Percentiles rank a stretch among this genome's conserved stretches.
These are phyloP conservation scores for Tor tambroides DNA, from an alignment of 2,113 vertebrate genomes.

Conservation along the genomic window DNA sequence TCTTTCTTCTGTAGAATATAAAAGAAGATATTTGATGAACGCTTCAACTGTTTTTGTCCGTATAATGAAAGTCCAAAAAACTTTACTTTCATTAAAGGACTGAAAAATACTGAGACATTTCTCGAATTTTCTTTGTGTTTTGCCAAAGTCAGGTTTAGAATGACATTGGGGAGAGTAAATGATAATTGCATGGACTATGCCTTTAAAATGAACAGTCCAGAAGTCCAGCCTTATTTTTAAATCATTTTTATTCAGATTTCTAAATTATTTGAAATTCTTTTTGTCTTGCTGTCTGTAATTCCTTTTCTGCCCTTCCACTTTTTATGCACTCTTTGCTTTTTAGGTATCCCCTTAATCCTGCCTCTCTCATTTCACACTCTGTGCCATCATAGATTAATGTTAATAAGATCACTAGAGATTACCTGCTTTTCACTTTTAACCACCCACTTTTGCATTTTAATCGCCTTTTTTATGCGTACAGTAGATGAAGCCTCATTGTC, in stretches of 20 bases:
- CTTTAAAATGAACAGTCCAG: not conserved
- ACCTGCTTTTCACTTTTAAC: conserved; percentile 57
- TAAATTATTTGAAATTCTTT: not conserved
- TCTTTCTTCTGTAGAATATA: not conserved
- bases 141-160: not conserved
- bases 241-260: not conserved
- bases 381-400: conserved; percentile 46
- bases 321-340: conserved; percentile 20
- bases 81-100: not conserved
- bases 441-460: conserved; percentile 14
- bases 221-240: not conserved
- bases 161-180: not conserved
- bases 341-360: conserved; percentile 51
- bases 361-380: conserved; percentile 56
- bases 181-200: not conserved
- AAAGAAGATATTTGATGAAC: not conserved
- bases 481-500: not conserved
- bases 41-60: not conserved
- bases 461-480: conserved; percentile 18
- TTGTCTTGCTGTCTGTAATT: conserved; percentile 12
- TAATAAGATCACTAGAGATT: conserved; percentile 60
- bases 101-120: not conserved
- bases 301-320: not conserved
- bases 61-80: not conserved
- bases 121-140: not conserved